These are phyloP conservation scores for Mungos mungo DNA, from an alignment of 2,113 vertebrate species.

Conservation along the genomic window DNA sequence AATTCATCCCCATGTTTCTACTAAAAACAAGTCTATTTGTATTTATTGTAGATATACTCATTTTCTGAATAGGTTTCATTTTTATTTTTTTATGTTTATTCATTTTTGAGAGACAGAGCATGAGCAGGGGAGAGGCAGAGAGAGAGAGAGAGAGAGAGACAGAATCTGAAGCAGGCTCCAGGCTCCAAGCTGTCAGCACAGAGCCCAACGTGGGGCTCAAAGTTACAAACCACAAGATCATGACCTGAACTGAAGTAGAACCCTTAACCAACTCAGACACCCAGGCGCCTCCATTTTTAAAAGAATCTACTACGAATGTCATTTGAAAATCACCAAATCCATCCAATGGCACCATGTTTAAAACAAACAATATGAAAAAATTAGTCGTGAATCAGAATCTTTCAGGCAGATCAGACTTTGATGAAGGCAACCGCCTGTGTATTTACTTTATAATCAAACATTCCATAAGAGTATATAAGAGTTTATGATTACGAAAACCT, in stretches of 20 bases:
- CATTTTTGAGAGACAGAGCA: too few relatives aligned
- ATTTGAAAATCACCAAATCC: neutral
- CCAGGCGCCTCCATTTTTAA: too few relatives aligned
- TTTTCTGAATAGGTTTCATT: neutral
- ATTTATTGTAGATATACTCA: neutral
- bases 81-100: too few relatives aligned
- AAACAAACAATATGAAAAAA: neutral
- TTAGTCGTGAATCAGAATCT: neutral
- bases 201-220: too few relatives aligned
- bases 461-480: neutral
- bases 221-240: too few relatives aligned
- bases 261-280: too few relatives aligned
- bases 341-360: neutral
- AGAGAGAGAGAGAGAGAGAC: too few relatives aligned
- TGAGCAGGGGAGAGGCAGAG: too few relatives aligned
- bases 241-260: too few relatives aligned
- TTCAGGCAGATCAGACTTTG: neutral
- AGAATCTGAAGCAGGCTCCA: too few relatives aligned
- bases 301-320: neutral
- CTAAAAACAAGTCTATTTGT: neutral
- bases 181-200: too few relatives aligned
- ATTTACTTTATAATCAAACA: neutral
- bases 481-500: neutral
- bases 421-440: neutral
- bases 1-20: neutral